Base-by-base conservation (phyloP, 2,113 vertebrate species). In the Heterocephalus glaber region DNA sequence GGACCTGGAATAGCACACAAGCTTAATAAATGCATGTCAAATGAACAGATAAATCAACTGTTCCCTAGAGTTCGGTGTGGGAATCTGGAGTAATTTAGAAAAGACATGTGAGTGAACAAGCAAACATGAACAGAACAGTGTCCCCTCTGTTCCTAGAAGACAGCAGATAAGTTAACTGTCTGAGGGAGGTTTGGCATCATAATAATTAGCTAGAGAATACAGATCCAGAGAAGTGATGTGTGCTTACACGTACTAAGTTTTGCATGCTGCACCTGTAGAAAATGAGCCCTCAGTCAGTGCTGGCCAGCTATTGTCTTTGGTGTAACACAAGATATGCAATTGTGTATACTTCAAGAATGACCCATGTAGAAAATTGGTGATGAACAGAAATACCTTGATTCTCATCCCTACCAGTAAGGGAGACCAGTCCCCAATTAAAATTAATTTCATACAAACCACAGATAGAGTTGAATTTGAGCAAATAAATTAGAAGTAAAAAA, bases 61-160 rank as follows among this genome's bases (percentile, higher is more conserved):
- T 80, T 86, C 44, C 61, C 66, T 88, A 11, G 16, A 86, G 74
- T 86, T 96, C 56, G 83, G 33, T n/a, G 47, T 24, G 85, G 26
- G 83, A 52, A 83, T 92, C 65, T 72, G 85, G 38, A 63, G 66
- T 92, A 84, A 68, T 61, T 86, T 72, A 92, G 14, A 92, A 49
- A 92, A 94, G n/a, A 76, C 54, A 94, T 65, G 68, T 74, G 35
- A 96, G 58, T 52, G 79, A 91, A 66, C 20, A 92, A 96, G 60
- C 87, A 20, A 90, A 52, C 94, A 93, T 52, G 63, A 52, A 54
- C 52, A 56, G 58, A 61, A 74, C 16, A 72, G 68, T 93, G 95
- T 96, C 83, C 66, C 86, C 94, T 93, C 70, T 86, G 86, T 49
- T 97, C 90, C 47, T 58, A 86, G 56, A 91, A 41, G 86, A 92